Base-by-base conservation (phyloP, 2,113 vertebrate species). In the Galbula dea region DNA sequence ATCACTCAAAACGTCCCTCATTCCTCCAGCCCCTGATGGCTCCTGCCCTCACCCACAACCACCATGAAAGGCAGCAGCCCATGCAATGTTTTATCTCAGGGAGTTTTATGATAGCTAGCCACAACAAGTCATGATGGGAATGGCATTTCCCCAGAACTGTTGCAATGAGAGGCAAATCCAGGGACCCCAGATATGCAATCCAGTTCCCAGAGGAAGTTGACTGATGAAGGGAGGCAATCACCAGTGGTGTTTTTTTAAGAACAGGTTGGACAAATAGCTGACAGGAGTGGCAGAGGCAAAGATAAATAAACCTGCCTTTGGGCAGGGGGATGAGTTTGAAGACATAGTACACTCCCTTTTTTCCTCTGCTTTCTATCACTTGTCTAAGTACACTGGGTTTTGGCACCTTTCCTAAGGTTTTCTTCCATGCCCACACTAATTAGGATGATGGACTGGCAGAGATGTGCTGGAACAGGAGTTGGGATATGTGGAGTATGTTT, bases 271-370 rank as follows among this genome's bases (percentile, higher is more conserved):
- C 65, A 71, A 59, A 88, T 69, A 76, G 12, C 32, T 75, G 41
- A 71, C 34, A 90, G 46, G 82, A 86, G 26, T 55, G 29, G 59
- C 63, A 77, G 80, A 86, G 46, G 24, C 32, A 83, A 68, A 81
- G 63, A 74, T 46, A 86, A 86, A 88, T 83, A 77, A 93, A 32
- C 15, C 37, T 86, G 46, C 65, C 68, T 90, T 86, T 58, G 52
- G 63, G 79, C 72, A 49, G 37, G 6, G 9, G 11, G 23, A 69
- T 22, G 68, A 39, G 54, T 62, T 86, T 1, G 4, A 83, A 93
- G 46, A 46, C 7, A 4, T 4, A 6, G 32, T 37, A 41, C 34
- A 30, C 61, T 65, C 45, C 61, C 41, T 46, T 73, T 86, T 32
- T 91, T 9, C 41, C 45, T 77, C 68, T 86, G 59, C 34, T 88